Conservation (phyloP, 1,140 invertebrate genomes). For the Drosophila pruinosa region DNA sequence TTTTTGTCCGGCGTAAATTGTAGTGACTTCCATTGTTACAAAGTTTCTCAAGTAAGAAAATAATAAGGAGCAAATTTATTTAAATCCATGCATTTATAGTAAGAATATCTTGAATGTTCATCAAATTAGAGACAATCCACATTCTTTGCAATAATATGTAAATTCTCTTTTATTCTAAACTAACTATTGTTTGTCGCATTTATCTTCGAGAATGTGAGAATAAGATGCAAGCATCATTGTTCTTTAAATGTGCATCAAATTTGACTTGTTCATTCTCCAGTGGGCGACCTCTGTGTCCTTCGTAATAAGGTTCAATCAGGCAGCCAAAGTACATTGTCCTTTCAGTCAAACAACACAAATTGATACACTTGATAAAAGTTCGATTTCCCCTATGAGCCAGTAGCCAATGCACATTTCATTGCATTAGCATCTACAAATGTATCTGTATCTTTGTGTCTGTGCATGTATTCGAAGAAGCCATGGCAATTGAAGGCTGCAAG, state of each 20-base stretch:
- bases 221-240: not conserved
- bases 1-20: constrained; percentile 54
- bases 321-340: constrained; percentile 62
- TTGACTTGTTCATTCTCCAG: not conserved
- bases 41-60: constrained; percentile 1
- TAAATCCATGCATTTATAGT: not conserved
- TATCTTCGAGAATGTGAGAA: not conserved
- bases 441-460: not conserved
- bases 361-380: constrained; percentile 74
- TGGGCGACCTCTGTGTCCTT: not conserved
- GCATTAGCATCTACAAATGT: constrained; percentile 6
- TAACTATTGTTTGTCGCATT: not conserved
- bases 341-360: constrained; percentile 46
- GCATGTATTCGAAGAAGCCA: not conserved
- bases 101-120: constrained; percentile 1
- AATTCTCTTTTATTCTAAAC: not conserved
- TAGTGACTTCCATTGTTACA: constrained; percentile 13
- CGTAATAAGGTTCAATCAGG: constrained; percentile 42
- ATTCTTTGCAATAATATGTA: no score
- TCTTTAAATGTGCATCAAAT: not conserved
- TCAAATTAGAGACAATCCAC: not conserved
- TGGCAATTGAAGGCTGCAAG: not conserved
- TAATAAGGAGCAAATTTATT: constrained; percentile 6
- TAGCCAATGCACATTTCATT: constrained; percentile 12
- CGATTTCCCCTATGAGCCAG: constrained; percentile 62